Percentiles rank a stretch among this genome's conserved stretches.
Evolutionary conservation across 2,113 vertebrate species (phyloP).

Genomic region (Strix aluco): DNA sequence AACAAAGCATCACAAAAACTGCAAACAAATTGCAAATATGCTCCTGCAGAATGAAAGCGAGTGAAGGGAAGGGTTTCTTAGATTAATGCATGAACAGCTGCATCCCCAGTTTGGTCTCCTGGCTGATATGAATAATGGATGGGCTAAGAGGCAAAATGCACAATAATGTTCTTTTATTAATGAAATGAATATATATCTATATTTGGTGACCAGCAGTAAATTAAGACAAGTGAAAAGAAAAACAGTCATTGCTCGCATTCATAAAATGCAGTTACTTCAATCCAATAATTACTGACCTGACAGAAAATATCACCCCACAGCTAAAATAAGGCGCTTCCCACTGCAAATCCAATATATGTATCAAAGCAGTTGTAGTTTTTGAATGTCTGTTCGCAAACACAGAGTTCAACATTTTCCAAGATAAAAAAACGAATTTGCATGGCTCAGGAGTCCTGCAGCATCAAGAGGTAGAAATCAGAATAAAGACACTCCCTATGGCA

Average conservation of each 20-base stretch:
- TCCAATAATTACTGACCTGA: constrained; percentile 60
- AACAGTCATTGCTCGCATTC: constrained; percentile 38
- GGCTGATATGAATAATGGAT: constrained; percentile 76
- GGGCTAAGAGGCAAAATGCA: constrained; percentile 66
- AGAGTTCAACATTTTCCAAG: constrained; percentile 5
- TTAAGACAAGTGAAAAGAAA: constrained; percentile 62
- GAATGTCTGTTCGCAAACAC: not conserved
- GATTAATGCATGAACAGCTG: constrained; percentile 69
- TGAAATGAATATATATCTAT: constrained; percentile 71
- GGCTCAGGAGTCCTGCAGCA: not conserved
- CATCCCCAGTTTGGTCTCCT: constrained; percentile 54
- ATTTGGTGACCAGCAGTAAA: constrained; percentile 69
- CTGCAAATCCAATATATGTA: not conserved
- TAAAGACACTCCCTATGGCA: not conserved
- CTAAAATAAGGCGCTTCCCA: constrained; percentile 41
- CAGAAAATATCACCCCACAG: constrained; percentile 26
- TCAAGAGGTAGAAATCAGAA: not conserved
- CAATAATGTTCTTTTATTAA: constrained; percentile 77
- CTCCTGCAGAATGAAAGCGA: constrained; percentile 1
- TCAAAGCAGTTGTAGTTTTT: constrained; percentile 10
- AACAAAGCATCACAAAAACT: constrained; percentile 32
- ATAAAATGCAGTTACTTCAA: constrained; percentile 67
- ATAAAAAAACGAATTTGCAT: not conserved
- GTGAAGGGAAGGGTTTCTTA: constrained; percentile 24
- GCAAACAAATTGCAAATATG: constrained; percentile 27